Percentiles rank a stretch among this genome's conserved stretches.
Conservation (phyloP, 1,140 invertebrate genomes). For the Acromyrmex echinatior region DNA sequence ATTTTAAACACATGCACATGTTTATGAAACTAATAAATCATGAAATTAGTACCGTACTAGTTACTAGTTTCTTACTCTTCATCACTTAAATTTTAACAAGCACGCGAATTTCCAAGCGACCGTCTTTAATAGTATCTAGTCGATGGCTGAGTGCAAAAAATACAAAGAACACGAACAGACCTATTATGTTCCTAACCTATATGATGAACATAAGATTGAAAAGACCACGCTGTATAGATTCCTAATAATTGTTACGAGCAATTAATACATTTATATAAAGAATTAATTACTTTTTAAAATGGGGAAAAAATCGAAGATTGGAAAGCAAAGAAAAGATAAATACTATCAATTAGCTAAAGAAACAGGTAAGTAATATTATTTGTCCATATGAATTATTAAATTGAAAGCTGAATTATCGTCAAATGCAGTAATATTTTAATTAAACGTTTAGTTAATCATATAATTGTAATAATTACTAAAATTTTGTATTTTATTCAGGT, state of each 20-base stretch:
- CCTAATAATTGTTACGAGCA: not conserved
- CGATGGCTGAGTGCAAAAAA: too few species aligned
- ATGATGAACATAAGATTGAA: not conserved
- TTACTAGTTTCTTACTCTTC: too few species aligned
- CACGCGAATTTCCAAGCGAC: too few species aligned
- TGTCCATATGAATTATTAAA: not conserved
- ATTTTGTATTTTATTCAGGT: conserved; percentile 88
- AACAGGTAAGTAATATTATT: conserved; percentile 87
- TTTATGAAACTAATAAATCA: too few species aligned
- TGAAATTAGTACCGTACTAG: too few species aligned
- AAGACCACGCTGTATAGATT: not conserved
- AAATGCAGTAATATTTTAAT: not conserved
- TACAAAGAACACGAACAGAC: too few species aligned
- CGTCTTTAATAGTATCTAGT: too few species aligned
- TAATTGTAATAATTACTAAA: conserved; percentile 19
- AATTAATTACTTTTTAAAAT: conserved; percentile 88
- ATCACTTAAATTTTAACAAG: too few species aligned
- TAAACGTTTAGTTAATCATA: not conserved
- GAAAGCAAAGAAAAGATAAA: conserved; percentile 99
- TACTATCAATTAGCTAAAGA: conserved; percentile 99
- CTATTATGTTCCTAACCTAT: conserved; percentile 20
- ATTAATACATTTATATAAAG: not conserved
- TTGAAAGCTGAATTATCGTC: not conserved
- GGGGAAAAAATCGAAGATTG: conserved; percentile 98
- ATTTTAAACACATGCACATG: too few species aligned